These are phyloP conservation scores for Enhydra lutris DNA, from an alignment of 2,113 vertebrate genomes.

Conservation along the genomic window DNA sequence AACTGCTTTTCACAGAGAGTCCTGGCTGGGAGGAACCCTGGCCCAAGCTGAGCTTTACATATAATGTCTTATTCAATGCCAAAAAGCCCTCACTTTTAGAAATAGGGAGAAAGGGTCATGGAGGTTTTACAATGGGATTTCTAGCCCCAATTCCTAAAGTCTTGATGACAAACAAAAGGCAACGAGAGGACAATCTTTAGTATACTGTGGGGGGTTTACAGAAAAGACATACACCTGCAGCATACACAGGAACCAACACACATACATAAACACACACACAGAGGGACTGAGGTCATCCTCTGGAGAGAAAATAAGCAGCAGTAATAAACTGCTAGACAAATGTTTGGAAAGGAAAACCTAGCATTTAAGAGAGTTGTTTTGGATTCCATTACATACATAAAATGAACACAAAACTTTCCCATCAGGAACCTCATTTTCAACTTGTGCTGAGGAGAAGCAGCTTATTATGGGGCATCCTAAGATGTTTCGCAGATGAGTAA, in stretches of 20 bases:
- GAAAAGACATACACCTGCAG: not conserved
- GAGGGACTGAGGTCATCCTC: not conserved
- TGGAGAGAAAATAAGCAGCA: not conserved
- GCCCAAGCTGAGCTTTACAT: not conserved
- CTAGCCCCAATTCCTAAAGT: not conserved
- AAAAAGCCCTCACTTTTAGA: not conserved
- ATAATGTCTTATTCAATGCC: not conserved
- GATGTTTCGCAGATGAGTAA: not conserved
- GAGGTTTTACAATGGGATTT: not conserved
- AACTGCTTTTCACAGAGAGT: not conserved
- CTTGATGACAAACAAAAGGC: not conserved
- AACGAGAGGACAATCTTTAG: not conserved
- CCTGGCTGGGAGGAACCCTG: not conserved
- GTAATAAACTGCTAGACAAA: not conserved
- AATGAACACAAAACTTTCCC: not conserved
- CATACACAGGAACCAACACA: not conserved
- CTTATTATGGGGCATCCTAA: not conserved
- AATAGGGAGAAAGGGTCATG: not conserved
- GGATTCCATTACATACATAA: not conserved
- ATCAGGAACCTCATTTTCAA: not conserved
- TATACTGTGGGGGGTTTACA: not conserved
- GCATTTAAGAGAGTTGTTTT: slow-evolving; percentile 6
- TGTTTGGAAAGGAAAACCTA: not conserved
- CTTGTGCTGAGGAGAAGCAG: not conserved
- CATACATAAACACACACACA: not conserved